Percentiles rank a stretch among this genome's conserved stretches.
These are phyloP conservation scores for Falco punctatus DNA, from an alignment of 2,113 vertebrate genomes.

Conservation along the genomic window DNA sequence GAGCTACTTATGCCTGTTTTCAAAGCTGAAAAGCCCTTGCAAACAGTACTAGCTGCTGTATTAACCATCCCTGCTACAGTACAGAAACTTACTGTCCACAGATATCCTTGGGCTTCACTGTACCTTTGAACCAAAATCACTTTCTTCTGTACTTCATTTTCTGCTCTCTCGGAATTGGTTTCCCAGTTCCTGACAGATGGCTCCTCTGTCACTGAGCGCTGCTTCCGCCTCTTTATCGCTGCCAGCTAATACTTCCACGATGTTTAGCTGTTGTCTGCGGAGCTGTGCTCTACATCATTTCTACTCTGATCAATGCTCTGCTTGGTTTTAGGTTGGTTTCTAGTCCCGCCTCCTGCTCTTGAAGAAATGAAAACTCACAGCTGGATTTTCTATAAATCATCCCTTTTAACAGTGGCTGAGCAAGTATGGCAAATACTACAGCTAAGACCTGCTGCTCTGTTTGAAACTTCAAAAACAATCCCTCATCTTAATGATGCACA, in stretches of 20 bases:
- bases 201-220: constrained; percentile 59
- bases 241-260: constrained; percentile 77
- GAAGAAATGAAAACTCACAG: constrained; percentile 81
- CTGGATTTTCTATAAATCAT: constrained; percentile 80
- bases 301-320: constrained; percentile 76
- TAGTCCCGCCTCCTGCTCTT: constrained; percentile 76
- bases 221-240: constrained; percentile 72
- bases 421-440: constrained; percentile 65
- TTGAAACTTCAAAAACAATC: constrained; percentile 63
- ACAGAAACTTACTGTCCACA: constrained; percentile 76
- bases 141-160: constrained; percentile 73
- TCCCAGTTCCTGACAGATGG: constrained; percentile 77
- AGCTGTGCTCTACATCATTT: constrained; percentile 76
- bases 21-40: constrained; percentile 41
- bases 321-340: constrained; percentile 75
- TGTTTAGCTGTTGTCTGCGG: constrained; percentile 69
- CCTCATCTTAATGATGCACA: constrained; percentile 55
- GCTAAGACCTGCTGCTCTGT: constrained; percentile 62
- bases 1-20: constrained; percentile 17
- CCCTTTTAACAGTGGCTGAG: constrained; percentile 68
- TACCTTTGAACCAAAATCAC: constrained; percentile 70
- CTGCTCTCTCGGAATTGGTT: constrained; percentile 67
- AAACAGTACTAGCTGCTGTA: background rate
- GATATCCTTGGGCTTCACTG: constrained; percentile 70
- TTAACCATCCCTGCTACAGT: constrained; percentile 17